A percentile compares a stretch with the other conserved stretches of the same genome.
Conservation (phyloP, 2,797 vertebrate species). For the Pipistrellus pipistrellus region DNA sequence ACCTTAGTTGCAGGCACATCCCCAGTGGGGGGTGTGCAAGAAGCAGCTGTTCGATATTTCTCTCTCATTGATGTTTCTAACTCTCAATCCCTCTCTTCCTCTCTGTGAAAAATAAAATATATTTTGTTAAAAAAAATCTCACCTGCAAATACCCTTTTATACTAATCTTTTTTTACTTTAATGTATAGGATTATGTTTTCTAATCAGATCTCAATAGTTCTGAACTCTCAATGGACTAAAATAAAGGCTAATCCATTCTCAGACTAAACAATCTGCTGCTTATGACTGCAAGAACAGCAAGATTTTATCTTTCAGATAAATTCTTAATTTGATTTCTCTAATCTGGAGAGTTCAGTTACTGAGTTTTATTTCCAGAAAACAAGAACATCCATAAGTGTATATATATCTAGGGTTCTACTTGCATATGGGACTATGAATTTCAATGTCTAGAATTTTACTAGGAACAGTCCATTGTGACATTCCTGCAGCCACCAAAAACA, state of each 20-base stretch:
- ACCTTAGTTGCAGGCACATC: too few relatives aligned
- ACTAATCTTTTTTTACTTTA: not conserved
- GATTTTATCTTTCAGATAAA: conserved; percentile 31
- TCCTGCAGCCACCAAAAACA: not conserved
- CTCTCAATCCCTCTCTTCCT: too few relatives aligned
- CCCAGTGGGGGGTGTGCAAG: too few relatives aligned
- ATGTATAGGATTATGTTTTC: not conserved
- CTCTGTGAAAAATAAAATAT: too few relatives aligned
- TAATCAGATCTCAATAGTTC: not conserved
- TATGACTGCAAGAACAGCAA: not conserved
- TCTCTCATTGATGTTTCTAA: too few relatives aligned
- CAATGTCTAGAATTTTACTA: not conserved
- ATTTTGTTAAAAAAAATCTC: not conserved
- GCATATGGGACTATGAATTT: not conserved
- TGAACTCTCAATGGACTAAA: not conserved
- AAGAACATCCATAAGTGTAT: not conserved
- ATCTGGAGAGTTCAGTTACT: not conserved
- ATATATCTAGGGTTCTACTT: not conserved
- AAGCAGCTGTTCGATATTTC: too few relatives aligned
- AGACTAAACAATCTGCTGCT: not conserved
- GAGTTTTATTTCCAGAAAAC: conserved; percentile 43
- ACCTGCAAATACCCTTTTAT: not conserved
- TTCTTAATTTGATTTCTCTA: conserved; percentile 4
- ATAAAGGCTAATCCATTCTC: not conserved
- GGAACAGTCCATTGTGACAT: not conserved